Evolutionary conservation across 2,888 invertebrate species (phyloP), one percentile per base, ranked within the genome.

Genomic region (Thereva unica): DNA sequence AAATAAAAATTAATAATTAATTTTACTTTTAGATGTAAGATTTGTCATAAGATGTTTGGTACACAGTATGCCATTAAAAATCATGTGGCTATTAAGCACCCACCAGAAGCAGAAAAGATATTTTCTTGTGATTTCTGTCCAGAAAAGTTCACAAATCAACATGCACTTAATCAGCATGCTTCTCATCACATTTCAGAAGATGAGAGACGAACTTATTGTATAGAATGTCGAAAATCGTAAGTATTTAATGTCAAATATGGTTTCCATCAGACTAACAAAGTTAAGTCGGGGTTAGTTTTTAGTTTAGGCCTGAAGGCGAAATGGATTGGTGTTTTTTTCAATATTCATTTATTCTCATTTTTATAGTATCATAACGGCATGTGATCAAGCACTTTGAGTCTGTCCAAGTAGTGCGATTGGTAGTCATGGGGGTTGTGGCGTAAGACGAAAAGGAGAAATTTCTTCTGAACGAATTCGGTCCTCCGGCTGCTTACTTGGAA

Each of bases 211-310:
- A 44, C 66, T 8, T 66, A 56, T 55, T 68, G 68, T 40, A 53
- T 61, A 5, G 68, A 68, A 34, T 68, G 68, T 47, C 47, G 66
- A 9, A 68, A 56, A 66, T 63, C 49, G 68, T 68, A 47, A 61
- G 55, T 53, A 7, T 4, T 8, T 50, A 12, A 37, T 12, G 2
- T 40, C 10, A 49, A 49, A n/a, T n/a, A n/a, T n/a, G n/a, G n/a
- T n/a, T n/a, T n/a, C n/a, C n/a, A n/a, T n/a, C n/a, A n/a, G n/a
- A n/a, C n/a, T n/a, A n/a, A n/a, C n/a, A n/a, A n/a, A n/a, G n/a
- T n/a, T n/a, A n/a, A n/a, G n/a, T n/a, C n/a, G n/a, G n/a, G n/a
- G n/a, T n/a, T n/a, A n/a, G n/a, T n/a, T n/a, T n/a, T n/a, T n/a
- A n/a, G n/a, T n/a, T n/a, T n/a, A n/a, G n/a, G n/a, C n/a, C n/a